A percentile compares a stretch with the other conserved stretches of the same genome.
Evolutionary conservation across 2,113 vertebrate species (phyloP).

Genomic region (Phodopus roborovskii): DNA sequence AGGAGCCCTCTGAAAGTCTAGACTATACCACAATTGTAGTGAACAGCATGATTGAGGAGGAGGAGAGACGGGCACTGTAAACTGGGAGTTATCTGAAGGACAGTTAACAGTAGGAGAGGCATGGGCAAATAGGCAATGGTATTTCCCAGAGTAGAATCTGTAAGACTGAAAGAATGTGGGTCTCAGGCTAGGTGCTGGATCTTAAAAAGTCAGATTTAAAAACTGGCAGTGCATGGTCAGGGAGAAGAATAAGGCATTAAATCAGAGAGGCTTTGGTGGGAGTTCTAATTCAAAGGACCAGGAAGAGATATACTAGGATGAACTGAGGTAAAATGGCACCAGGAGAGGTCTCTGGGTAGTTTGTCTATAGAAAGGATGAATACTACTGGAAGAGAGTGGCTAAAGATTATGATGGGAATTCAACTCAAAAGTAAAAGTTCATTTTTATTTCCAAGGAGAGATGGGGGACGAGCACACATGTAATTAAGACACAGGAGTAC

Average conservation of each 20-base stretch:
- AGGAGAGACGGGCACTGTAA: background rate
- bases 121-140: background rate
- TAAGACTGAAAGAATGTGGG: background rate
- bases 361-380: background rate
- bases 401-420: background rate
- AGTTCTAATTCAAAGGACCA: conserved; percentile 4
- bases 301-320: background rate
- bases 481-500: background rate
- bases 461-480: background rate
- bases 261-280: background rate
- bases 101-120: background rate
- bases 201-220: background rate
- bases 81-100: background rate
- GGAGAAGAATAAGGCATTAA: background rate
- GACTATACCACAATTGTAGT: background rate
- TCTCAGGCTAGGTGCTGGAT: background rate
- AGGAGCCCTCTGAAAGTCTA: background rate
- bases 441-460: background rate
- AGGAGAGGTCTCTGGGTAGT: background rate
- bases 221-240: background rate
- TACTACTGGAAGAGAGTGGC: background rate
- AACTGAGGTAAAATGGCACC: background rate
- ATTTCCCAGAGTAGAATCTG: background rate
- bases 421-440: conserved; percentile 1
- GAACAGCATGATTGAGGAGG: background rate